Conservation (phyloP, 2,888 invertebrate genomes). For the Apamea anceps region DNA sequence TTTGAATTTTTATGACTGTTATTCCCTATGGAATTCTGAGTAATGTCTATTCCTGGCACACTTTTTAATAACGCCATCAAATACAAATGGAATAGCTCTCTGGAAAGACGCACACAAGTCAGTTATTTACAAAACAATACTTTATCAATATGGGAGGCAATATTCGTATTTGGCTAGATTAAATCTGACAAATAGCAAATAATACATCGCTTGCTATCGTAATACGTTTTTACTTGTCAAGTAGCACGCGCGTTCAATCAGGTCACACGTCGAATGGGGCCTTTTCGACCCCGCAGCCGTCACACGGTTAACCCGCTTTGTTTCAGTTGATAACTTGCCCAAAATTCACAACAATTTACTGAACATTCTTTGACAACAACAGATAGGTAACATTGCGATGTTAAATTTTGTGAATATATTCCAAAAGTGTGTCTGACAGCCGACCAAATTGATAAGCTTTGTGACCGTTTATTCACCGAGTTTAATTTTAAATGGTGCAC, state of each 20-base stretch:
- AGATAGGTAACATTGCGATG: constrained; percentile 32
- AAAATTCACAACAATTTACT: constrained; percentile 45
- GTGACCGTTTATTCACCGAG: constrained; percentile 19
- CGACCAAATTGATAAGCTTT: constrained; percentile 48
- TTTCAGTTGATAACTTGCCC: constrained; percentile 21
- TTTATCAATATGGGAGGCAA: background rate
- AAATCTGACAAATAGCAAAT: constrained; percentile 21
- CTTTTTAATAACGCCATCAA: background rate
- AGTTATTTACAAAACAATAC: constrained; percentile 1
- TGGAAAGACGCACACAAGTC: background rate
- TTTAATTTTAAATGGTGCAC: constrained; percentile 24
- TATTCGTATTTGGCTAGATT: background rate
- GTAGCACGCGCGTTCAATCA: constrained; percentile 20
- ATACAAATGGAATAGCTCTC: background rate
- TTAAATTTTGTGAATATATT: constrained; percentile 35
- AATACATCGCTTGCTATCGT: constrained; percentile 25
- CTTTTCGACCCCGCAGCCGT: background rate
- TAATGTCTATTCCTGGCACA: background rate
- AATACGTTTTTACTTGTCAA: constrained; percentile 18
- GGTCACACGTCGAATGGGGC: background rate
- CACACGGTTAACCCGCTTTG: constrained; percentile 19
- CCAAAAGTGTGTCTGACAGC: constrained; percentile 44
- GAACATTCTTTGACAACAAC: constrained; percentile 45
- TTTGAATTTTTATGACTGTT: background rate
- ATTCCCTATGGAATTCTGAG: background rate